phyloP scores from a whole-genome alignment of 1,140 invertebrate species.

The Riptortus pedestris region DNA sequence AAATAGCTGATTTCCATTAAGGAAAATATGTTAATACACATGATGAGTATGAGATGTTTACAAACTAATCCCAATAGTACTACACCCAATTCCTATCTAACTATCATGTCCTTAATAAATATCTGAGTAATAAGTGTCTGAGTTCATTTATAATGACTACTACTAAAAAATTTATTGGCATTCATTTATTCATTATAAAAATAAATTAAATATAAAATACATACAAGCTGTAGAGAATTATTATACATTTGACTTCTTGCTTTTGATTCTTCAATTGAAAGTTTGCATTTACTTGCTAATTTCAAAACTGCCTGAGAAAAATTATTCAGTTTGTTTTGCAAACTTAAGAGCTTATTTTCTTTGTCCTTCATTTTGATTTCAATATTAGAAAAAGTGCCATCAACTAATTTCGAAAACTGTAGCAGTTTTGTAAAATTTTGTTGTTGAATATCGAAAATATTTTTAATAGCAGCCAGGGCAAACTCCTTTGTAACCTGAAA shows the following conservation, averaged over 20 bases:
- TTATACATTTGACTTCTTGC: background rate
- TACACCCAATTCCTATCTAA: conserved; percentile 6
- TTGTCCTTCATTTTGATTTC: background rate
- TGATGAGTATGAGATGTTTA: too few species aligned
- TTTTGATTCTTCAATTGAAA: background rate
- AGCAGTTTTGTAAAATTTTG: too few species aligned
- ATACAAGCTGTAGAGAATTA: background rate
- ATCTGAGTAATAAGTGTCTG: too few species aligned
- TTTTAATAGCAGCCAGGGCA: too few species aligned
- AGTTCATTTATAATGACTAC: background rate
- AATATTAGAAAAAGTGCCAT: background rate
- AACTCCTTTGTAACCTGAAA: too few species aligned
- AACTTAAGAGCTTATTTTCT: background rate
- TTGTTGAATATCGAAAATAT: too few species aligned
- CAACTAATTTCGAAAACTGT: background rate
- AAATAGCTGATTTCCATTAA: too few species aligned
- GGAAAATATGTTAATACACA: too few species aligned
- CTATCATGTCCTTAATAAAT: conserved; percentile 17
- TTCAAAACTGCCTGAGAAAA: background rate
- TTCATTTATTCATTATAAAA: background rate
- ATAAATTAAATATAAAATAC: background rate
- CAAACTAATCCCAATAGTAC: background rate
- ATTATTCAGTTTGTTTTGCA: conserved; percentile 1
- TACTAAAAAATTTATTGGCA: background rate
- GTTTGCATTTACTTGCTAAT: background rate